Evolutionary conservation across 2,797 vertebrate genomes (phyloP).

Genomic region (Diplodus sargus): DNA sequence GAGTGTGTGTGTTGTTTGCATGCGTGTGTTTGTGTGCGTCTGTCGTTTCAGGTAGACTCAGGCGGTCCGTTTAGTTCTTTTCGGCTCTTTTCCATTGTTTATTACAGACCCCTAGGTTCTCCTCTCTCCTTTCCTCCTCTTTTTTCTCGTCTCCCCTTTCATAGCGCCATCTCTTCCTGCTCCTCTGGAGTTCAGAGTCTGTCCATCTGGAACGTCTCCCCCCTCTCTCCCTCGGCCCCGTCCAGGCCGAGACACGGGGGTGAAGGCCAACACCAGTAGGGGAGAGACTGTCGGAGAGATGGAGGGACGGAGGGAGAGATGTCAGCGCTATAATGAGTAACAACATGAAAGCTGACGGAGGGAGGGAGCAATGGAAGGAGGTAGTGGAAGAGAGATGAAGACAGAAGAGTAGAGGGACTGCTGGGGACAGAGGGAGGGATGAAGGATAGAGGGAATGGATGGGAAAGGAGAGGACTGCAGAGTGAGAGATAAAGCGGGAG

Average conservation of each 20-base stretch:
- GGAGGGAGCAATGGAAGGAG: conserved; percentile 63
- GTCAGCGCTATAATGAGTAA: conserved; percentile 83
- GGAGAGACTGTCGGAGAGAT: conserved; percentile 65
- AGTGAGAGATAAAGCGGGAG: conserved; percentile 72
- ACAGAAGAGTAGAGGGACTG: conserved; percentile 71
- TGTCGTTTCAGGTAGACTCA: conserved; percentile 68
- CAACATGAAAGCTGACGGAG: conserved; percentile 83
- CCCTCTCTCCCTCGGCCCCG: conserved; percentile 62
- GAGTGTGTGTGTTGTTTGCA: conserved; percentile 50
- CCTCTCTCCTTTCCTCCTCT: conserved; percentile 19
- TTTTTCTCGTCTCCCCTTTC: conserved; percentile 47
- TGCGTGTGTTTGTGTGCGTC: conserved; percentile 36
- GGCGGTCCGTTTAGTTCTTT: conserved; percentile 62
- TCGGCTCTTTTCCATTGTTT: conserved; percentile 53
- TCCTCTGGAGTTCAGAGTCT: conserved; percentile 78
- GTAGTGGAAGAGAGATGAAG: conserved; percentile 66
- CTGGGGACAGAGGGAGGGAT: conserved; percentile 72
- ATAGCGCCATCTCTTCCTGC: conserved; percentile 64
- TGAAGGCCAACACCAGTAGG: conserved; percentile 81
- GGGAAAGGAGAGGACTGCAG: conserved; percentile 69
- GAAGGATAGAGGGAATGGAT: conserved; percentile 71
- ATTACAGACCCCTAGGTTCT: conserved; percentile 50
- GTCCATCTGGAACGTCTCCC: conserved; percentile 76
- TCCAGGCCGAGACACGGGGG: conserved; percentile 79
- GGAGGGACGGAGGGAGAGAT: conserved; percentile 75